A percentile compares a stretch with the other conserved stretches of the same genome.
Evolutionary conservation across 2,113 vertebrate species (phyloP).

Genomic region (Okapia johnstoni): DNA sequence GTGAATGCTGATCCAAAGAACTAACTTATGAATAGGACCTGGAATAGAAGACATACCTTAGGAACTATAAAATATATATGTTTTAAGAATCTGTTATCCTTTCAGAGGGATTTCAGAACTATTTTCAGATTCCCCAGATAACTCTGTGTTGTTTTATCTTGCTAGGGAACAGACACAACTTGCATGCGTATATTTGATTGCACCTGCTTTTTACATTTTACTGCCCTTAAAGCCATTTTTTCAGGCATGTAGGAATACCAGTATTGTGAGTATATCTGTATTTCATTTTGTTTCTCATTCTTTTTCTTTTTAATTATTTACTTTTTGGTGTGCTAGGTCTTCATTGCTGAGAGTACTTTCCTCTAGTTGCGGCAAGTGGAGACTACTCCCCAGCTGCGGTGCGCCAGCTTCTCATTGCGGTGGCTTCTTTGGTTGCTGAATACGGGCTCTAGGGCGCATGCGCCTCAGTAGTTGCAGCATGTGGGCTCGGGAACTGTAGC

Average conservation of each 20-base stretch:
- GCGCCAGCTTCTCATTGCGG: not conserved
- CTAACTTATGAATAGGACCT: not conserved
- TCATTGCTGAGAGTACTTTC: not conserved
- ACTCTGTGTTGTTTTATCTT: not conserved
- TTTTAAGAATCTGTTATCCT: not conserved
- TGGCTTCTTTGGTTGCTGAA: accelerated
- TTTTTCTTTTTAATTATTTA: not conserved
- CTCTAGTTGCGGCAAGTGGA: not conserved
- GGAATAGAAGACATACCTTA: not conserved
- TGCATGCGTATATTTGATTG: not conserved
- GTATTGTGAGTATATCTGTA: not conserved
- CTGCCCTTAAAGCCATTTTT: not conserved
- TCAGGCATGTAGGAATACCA: not conserved
- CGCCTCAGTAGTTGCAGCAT: accelerated
- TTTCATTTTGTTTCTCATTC: not conserved
- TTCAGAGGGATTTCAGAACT: not conserved
- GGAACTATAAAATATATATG: not conserved
- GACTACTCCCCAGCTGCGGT: not conserved
- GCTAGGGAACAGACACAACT: not conserved
- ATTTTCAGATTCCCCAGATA: not conserved
- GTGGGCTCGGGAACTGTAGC: not conserved
- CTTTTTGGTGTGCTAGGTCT: not conserved
- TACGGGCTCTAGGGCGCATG: accelerated
- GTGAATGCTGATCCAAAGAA: not conserved
- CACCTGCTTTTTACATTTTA: not conserved